Percentiles rank a stretch among this genome's conserved stretches.
Conservation (phyloP, 2,888 invertebrate species). For the Holacanthella duospinosa region DNA sequence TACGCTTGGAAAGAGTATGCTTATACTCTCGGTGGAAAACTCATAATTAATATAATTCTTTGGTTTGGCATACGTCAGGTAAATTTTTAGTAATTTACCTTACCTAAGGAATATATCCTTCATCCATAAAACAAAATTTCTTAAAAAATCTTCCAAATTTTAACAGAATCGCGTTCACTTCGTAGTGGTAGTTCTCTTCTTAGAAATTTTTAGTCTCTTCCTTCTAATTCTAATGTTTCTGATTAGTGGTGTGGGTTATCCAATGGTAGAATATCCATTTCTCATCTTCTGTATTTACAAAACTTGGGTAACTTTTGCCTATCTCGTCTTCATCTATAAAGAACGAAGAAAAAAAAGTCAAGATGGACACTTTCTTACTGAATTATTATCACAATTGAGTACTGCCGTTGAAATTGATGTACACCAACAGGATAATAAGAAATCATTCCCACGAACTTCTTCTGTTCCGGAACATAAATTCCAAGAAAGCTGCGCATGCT, state of each 20-base stretch:
- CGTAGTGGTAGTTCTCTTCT: background rate
- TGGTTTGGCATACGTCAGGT: background rate
- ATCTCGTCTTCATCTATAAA: background rate
- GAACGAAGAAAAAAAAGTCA: background rate
- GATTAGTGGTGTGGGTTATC: no score
- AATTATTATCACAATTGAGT: background rate
- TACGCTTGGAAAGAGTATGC: background rate
- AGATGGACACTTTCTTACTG: background rate
- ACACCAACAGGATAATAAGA: background rate
- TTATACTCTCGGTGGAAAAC: background rate
- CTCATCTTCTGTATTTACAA: background rate
- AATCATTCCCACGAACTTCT: no score
- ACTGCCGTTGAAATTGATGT: background rate
- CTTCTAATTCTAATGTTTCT: background rate
- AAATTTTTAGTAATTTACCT: background rate
- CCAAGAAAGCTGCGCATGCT: no score
- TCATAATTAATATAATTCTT: background rate
- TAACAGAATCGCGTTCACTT: background rate
- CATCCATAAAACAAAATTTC: background rate
- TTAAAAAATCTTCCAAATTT: background rate
- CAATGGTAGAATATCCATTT: no score
- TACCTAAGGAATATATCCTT: background rate
- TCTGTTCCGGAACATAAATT: no score
- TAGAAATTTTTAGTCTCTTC: background rate
- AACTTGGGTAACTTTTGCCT: background rate